Base-by-base conservation (phyloP, 2,797 vertebrate species). In the Macrochelys suwanniensis region DNA sequence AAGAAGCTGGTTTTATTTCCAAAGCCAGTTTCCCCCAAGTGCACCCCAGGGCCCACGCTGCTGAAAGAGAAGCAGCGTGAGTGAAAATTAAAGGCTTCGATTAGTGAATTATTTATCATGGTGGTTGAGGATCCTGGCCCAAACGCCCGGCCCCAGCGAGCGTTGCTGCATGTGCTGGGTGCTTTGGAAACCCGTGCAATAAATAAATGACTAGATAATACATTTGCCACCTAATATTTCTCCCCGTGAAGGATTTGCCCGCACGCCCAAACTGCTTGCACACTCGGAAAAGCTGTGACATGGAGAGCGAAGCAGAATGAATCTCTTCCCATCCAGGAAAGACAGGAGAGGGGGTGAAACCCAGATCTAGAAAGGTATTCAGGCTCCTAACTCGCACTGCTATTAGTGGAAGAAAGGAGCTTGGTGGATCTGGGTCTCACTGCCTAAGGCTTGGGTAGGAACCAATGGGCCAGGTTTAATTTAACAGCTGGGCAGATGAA, bases 21-120 rank as follows among this genome's bases (percentile, higher is more conserved):
- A 50, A 68, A 74, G n/a, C 21, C 47, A 25, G 25, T 31, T 81
- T 54, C 53, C 45, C 49, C 82, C 1, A 3, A 0, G 4, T 82
- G 51, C 15, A 57, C 89, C 59, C 54, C 8, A 15, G 76, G 71
- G 56, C 74, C 49, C 4, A 28, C 1, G 47, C 86, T 85, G 16
- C 77, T 1, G 37, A 79, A 80, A 88, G 92, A 79, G 9, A 76
- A 71, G 59, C 54, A 25, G 78, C 42, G 12, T n/a, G 54, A 21
- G 28, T 92, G 86, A 76, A 5, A 54, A 71, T 8, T 4, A 23
- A 78, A 87, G 82, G 77, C 85, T 90, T 11, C 1, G 45, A 19
- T 19, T 77, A 8, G 88, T 97, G 93, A 96, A 96, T 97, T 97
- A 97, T 97, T 97, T 57, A 97, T 81, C 3, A 56, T 2, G 90